Evolutionary conservation across 1,140 invertebrate genomes (phyloP).

Genomic region (Drosophila orosa): DNA sequence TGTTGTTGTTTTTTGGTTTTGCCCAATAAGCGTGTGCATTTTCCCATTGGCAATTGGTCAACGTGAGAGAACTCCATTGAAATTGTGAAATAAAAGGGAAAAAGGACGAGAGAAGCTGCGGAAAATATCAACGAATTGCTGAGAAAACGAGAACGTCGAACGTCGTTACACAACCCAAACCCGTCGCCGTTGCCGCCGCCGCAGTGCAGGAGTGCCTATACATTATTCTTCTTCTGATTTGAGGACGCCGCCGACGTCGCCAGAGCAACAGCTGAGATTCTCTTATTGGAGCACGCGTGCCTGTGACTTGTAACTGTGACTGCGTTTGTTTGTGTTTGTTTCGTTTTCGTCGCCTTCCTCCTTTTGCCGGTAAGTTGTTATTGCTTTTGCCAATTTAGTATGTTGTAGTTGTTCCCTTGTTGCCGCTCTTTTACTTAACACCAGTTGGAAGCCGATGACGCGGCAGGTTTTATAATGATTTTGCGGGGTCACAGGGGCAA

Average conservation of each 20-base stretch:
- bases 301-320: constrained; percentile 11
- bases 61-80: constrained; percentile 9
- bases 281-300: constrained; percentile 26
- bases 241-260: constrained; percentile 24
- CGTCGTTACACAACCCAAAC: constrained; percentile 18
- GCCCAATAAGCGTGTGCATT: background rate
- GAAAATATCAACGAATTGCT: constrained; percentile 10
- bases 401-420: constrained; percentile 7
- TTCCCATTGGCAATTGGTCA: constrained; percentile 17
- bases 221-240: constrained; percentile 26
- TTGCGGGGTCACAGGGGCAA: constrained; percentile 35
- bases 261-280: constrained; percentile 54
- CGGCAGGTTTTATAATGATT: constrained; percentile 46
- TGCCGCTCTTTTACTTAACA: constrained; percentile 16
- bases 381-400: background rate
- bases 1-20: constrained; percentile 30
- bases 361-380: constrained; percentile 44
- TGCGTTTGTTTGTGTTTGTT: constrained; percentile 32
- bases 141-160: constrained; percentile 7
- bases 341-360: constrained; percentile 16
- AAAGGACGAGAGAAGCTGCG: constrained; percentile 11
- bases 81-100: constrained; percentile 3
- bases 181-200: background rate
- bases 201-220: background rate
- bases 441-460: constrained; percentile 23